Conservation (phyloP, 2,888 invertebrate species). For the Acleris holmiana region DNA sequence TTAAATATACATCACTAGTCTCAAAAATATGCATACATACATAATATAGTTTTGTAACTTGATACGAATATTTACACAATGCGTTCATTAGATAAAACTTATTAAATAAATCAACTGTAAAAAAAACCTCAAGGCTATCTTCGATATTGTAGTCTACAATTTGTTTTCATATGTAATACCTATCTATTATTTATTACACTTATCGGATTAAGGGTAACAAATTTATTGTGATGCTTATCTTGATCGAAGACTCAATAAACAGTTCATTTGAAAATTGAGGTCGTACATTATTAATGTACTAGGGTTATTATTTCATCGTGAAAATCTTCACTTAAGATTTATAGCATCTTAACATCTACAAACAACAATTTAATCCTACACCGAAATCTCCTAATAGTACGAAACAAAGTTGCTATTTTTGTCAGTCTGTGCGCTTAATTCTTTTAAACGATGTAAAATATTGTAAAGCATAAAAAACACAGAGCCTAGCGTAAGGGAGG, state of each 20-base stretch:
- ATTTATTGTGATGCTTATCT: constrained; percentile 67
- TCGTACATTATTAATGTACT: constrained; percentile 21
- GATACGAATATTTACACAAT: no score
- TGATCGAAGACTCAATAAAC: constrained; percentile 60
- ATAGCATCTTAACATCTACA: constrained; percentile 4
- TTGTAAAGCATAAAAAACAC: no score
- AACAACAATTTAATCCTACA: background rate
- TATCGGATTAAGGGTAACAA: constrained; percentile 59
- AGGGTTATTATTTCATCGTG: background rate
- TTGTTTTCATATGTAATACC: constrained; percentile 41
- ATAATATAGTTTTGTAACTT: no score
- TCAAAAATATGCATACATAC: no score
- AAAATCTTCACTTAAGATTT: constrained; percentile 14
- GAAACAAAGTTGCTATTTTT: no score
- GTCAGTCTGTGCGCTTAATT: no score
- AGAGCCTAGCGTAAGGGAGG: no score
- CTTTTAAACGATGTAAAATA: no score
- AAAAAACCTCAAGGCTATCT: constrained; percentile 8
- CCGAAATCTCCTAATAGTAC: no score
- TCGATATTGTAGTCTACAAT: constrained; percentile 37
- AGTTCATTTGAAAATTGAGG: constrained; percentile 40
- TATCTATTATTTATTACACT: constrained; percentile 40
- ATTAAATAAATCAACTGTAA: constrained; percentile 24
- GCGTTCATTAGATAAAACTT: no score
- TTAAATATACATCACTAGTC: no score